Conservation (phyloP, 2,888 invertebrate genomes). For the Leucophenga montana region DNA sequence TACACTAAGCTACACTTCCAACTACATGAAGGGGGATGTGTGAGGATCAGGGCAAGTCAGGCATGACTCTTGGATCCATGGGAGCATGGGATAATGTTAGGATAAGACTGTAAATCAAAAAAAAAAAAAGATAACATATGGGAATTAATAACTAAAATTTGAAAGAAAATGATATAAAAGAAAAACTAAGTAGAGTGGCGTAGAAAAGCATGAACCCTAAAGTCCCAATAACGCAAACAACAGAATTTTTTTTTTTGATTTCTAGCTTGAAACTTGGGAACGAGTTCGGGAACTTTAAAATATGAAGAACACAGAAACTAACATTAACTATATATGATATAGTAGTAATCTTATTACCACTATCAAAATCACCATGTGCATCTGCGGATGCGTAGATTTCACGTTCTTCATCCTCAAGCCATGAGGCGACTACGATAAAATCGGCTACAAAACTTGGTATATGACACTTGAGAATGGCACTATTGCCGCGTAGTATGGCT, state of each 20-base stretch:
- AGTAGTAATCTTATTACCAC: slow-evolving; percentile 50
- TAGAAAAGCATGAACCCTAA: slow-evolving; percentile 47
- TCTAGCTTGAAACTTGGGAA: slow-evolving; percentile 2
- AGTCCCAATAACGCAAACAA: slow-evolving; percentile 25
- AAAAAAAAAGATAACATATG: slow-evolving; percentile 14
- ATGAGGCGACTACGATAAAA: slow-evolving; percentile 88
- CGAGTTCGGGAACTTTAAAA: neutral
- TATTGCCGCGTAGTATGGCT: slow-evolving; percentile 91
- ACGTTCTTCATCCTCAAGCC: slow-evolving; percentile 86
- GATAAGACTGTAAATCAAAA: slow-evolving; percentile 43
- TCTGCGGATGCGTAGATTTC: slow-evolving; percentile 74
- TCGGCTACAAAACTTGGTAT: slow-evolving; percentile 95
- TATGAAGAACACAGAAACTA: neutral
- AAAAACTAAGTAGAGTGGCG: slow-evolving; percentile 49
- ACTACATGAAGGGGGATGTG: slow-evolving; percentile 77
- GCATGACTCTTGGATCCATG: slow-evolving; percentile 75
- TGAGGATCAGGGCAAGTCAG: slow-evolving; percentile 76
- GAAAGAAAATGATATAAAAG: slow-evolving; percentile 35
- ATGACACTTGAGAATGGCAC: slow-evolving; percentile 93
- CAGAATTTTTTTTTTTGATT: neutral
- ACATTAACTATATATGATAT: neutral
- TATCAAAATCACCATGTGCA: slow-evolving; percentile 53
- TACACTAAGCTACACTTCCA: slow-evolving; percentile 70
- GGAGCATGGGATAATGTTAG: slow-evolving; percentile 56
- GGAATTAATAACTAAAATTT: slow-evolving; percentile 32